Evolutionary conservation across 1,140 invertebrate species (phyloP).

Genomic region (Trachymyrmex cornetzi): DNA sequence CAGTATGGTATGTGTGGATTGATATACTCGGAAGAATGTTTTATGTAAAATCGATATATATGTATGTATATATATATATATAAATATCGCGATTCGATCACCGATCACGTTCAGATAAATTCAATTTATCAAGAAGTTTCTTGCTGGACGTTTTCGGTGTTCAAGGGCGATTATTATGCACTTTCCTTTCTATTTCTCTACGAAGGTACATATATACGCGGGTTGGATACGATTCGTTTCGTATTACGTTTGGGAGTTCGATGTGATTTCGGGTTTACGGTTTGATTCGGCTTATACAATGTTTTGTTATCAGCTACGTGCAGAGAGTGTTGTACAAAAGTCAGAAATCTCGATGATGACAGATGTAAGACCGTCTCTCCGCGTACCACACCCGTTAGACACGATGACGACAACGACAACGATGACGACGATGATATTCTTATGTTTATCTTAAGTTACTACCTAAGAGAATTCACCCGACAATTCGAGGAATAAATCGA

Average conservation of each 20-base stretch:
- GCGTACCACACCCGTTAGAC: conserved; percentile 11
- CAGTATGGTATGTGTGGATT: conserved; percentile 69
- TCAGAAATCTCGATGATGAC: conserved; percentile 21
- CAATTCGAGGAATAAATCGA: conserved; percentile 31
- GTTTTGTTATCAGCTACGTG: conserved; percentile 32
- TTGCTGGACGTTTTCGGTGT: conserved; percentile 22
- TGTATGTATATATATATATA: conserved; percentile 25
- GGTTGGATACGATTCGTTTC: not conserved
- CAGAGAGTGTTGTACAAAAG: conserved; percentile 49
- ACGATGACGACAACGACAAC: conserved; percentile 34
- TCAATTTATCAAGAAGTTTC: not conserved
- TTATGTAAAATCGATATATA: conserved; percentile 77
- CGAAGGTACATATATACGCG: conserved; percentile 66
- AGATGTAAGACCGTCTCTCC: conserved; percentile 4
- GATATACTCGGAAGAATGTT: conserved; percentile 79
- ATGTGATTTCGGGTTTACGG: conserved; percentile 24
- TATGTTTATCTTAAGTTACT: conserved; percentile 44
- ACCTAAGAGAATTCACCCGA: conserved; percentile 32
- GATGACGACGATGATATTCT: conserved; percentile 42
- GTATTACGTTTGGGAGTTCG: conserved; percentile 3
- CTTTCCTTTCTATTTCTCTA: conserved; percentile 31
- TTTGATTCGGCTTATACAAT: not conserved
- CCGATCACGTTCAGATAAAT: conserved; percentile 30
- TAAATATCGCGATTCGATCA: conserved; percentile 42
- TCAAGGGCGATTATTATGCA: conserved; percentile 36